Conservation (phyloP, 1,140 invertebrate species). For the Diabrotica undecimpunctata region DNA sequence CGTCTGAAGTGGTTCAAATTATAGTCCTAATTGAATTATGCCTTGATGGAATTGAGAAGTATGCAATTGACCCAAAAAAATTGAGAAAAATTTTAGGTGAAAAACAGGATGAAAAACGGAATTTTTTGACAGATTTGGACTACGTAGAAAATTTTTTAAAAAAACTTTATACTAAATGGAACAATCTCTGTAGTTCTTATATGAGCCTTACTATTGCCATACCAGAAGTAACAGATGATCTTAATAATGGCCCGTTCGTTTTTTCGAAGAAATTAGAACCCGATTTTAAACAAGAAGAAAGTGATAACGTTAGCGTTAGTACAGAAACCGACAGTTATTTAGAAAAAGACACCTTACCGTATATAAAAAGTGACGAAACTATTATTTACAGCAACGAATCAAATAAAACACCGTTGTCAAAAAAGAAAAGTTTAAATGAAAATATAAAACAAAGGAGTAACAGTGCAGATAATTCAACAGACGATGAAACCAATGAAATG, state of each 20-base stretch:
- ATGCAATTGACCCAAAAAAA: conserved; percentile 58
- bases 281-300: conserved; percentile 40
- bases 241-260: conserved; percentile 39
- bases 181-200: conserved; percentile 43
- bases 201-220: conserved; percentile 42
- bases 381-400: conserved; percentile 11
- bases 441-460: conserved; percentile 20
- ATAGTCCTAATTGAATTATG: conserved; percentile 80
- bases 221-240: conserved; percentile 34
- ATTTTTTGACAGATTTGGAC: conserved; percentile 52
- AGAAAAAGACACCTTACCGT: conserved; percentile 40
- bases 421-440: conserved; percentile 26
- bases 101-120: conserved; percentile 55
- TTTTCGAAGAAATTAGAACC: conserved; percentile 4
- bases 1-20: conserved; percentile 86
- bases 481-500: conserved; percentile 45
- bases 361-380: conserved; percentile 37
- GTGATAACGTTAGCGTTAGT: conserved; percentile 37
- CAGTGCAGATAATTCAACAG: conserved; percentile 33
- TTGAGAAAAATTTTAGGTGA: conserved; percentile 63
- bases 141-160: conserved; percentile 50
- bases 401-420: conserved; percentile 9
- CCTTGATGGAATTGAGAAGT: conserved; percentile 60
- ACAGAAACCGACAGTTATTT: conserved; percentile 45
- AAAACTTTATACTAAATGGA: conserved; percentile 44